Conservation (phyloP, 1,140 invertebrate genomes). For the Spodoptera frugiperda region DNA sequence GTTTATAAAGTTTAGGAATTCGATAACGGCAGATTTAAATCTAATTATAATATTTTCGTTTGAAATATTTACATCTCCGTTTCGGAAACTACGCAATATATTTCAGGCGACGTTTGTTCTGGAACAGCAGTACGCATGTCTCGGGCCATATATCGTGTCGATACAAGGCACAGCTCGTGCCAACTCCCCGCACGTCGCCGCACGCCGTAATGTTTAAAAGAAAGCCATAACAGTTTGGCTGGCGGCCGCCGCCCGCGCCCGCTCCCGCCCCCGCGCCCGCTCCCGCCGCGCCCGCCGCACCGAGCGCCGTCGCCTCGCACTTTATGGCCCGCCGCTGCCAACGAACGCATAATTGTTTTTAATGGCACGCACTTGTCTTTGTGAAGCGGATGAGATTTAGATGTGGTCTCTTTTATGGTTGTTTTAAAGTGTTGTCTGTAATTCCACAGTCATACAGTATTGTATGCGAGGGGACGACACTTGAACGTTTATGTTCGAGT, state of each 20-base stretch:
- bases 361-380: constrained; percentile 39
- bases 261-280: too few species aligned
- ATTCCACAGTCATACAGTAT: not conserved
- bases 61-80: too few species aligned
- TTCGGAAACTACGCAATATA: not conserved
- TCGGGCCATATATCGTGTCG: constrained; percentile 12
- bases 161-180: not conserved
- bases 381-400: constrained; percentile 24
- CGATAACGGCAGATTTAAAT: too few species aligned
- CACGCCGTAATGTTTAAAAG: constrained; percentile 37
- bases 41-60: too few species aligned
- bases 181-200: not conserved
- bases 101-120: not conserved
- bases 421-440: constrained; percentile 23
- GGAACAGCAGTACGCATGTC: constrained; percentile 6
- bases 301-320: constrained; percentile 12
- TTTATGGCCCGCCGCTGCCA: constrained; percentile 42
- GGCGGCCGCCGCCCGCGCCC: constrained; percentile 8
- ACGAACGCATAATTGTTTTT: constrained; percentile 44
- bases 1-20: too few species aligned
- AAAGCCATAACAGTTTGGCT: constrained; percentile 40
- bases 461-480: too few species aligned
- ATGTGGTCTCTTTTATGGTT: constrained; percentile 13
- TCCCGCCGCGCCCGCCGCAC: too few species aligned
- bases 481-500: too few species aligned